A percentile compares a stretch with the other conserved stretches of the same genome.
Evolutionary conservation across 1,140 invertebrate genomes (phyloP).

Genomic region (Hycleus phaleratus): DNA sequence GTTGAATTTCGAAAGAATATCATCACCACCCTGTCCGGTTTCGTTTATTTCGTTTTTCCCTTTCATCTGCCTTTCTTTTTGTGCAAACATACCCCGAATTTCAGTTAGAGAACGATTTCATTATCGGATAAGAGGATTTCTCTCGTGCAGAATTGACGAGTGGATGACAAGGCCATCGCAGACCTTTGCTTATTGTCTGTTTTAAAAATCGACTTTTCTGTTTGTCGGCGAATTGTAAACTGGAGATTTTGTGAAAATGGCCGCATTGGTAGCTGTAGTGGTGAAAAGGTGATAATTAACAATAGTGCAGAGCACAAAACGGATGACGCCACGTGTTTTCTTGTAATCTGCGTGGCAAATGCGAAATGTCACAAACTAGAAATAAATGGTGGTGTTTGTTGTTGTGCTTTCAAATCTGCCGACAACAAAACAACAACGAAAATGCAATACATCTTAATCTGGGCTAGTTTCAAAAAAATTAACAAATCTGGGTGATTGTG

Average conservation of each 20-base stretch:
- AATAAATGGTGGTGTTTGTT: slow-evolving; percentile 35
- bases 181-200: not conserved
- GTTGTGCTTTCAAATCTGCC: slow-evolving; percentile 18
- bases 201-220: not conserved
- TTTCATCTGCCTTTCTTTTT: not conserved
- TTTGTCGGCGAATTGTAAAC: not conserved
- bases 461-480: too few relatives aligned
- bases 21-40: too few relatives aligned
- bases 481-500: too few relatives aligned
- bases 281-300: slow-evolving; percentile 30
- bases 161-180: not conserved
- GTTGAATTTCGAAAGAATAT: too few relatives aligned
- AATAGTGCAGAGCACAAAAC: slow-evolving; percentile 20
- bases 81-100: not conserved
- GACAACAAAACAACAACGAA: slow-evolving; percentile 19
- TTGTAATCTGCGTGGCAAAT: slow-evolving; percentile 33
- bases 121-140: not conserved
- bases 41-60: not conserved
- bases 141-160: not conserved
- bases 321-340: slow-evolving; percentile 24
- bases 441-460: slow-evolving; percentile 22
- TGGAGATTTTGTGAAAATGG: not conserved
- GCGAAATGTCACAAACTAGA: slow-evolving; percentile 34
- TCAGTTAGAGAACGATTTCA: not conserved
- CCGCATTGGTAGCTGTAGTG: not conserved